phyloP scores from a whole-genome alignment of 2,797 vertebrate species.

The Jordanella pulchra region DNA sequence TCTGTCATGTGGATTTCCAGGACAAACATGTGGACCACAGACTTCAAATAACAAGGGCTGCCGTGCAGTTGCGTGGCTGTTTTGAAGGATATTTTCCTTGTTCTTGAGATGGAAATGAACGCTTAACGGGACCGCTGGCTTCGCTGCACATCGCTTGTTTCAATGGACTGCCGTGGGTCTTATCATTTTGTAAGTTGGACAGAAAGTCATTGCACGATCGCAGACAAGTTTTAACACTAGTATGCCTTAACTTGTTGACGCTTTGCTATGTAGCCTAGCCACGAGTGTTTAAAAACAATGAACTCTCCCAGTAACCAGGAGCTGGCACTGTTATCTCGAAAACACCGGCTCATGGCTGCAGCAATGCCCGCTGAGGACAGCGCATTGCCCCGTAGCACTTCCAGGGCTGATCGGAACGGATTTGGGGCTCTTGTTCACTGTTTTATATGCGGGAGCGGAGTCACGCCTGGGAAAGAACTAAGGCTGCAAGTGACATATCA shows the following conservation, averaged over 20 bases:
- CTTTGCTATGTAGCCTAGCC: constrained; percentile 58
- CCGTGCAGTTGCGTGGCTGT: constrained; percentile 28
- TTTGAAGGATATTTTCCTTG: constrained; percentile 32
- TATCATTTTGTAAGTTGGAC: constrained; percentile 61
- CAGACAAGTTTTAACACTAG: constrained; percentile 31
- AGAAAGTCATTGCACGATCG: constrained; percentile 48
- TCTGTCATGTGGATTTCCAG: constrained; percentile 57
- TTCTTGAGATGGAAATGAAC: constrained; percentile 31
- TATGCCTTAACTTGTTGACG: constrained; percentile 51
- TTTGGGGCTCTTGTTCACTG: constrained; percentile 82
- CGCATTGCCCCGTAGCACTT: constrained; percentile 68
- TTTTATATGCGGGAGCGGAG: constrained; percentile 92
- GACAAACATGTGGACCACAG: constrained; percentile 46
- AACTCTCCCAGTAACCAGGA: constrained; percentile 79
- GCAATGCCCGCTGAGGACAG: constrained; percentile 76
- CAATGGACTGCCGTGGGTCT: constrained; percentile 61
- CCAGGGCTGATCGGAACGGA: constrained; percentile 78
- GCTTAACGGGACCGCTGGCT: constrained; percentile 52
- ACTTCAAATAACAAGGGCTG: constrained; percentile 31
- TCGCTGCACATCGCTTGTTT: constrained; percentile 56
- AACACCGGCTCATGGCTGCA: constrained; percentile 91
- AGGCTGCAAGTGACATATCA: constrained; percentile 84
- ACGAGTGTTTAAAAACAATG: constrained; percentile 71
- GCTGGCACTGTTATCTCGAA: constrained; percentile 82
- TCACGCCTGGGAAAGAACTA: constrained; percentile 87